Evolutionary conservation across 2,113 vertebrate species (phyloP), one percentile per base, ranked within the genome.

Genomic region (Heterotis niloticus): DNA sequence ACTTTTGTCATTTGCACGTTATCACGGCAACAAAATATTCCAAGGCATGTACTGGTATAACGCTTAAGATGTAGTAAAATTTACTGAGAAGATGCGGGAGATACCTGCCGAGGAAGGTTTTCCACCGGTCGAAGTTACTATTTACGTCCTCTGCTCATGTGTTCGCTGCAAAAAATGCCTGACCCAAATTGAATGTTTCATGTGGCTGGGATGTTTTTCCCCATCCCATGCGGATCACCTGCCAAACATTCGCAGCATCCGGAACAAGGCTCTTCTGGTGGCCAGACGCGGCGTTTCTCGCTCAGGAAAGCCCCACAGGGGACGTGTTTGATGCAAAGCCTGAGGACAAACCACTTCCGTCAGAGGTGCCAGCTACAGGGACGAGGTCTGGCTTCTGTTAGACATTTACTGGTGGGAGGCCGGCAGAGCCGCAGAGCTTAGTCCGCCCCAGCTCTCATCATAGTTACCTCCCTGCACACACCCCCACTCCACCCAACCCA

Each of bases 361-460:
- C 26, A 34, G 24, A 51, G 28, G 77, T 54, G 44, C 14, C 54
- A 34, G 18, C 44, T 51, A 59, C 77, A 78, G 67, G 56, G 28
- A 44, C 14, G 24, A 67, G 57, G 34, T 67, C 26, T 67, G 54
- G 66, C 76, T 28, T 57, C 54, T 13, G 54, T 74, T 54, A 57
- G 24, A 74, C 13, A 20, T 62, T 14, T 20, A 62, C 20, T 17
- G 59, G 14, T 62, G 59, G 13, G 59, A 62, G 71, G n/a, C 23
- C 56, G 54, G 71, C 71, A 74, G 71, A 24, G 26, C 71, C 24
- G 56, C 23, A 74, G 71, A 57, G 71, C 51, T 68, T 56, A 18
- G 52, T 54, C 44, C 51, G n/a, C 66, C 28, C 51, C 65, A n/a
- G 76, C 51, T 78, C 64, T 65, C 28, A 57, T 78, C 24, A 78